Percentiles rank a stretch among this genome's conserved stretches.
Conservation (phyloP, 1,140 invertebrate species). For the Conus betulinus region DNA sequence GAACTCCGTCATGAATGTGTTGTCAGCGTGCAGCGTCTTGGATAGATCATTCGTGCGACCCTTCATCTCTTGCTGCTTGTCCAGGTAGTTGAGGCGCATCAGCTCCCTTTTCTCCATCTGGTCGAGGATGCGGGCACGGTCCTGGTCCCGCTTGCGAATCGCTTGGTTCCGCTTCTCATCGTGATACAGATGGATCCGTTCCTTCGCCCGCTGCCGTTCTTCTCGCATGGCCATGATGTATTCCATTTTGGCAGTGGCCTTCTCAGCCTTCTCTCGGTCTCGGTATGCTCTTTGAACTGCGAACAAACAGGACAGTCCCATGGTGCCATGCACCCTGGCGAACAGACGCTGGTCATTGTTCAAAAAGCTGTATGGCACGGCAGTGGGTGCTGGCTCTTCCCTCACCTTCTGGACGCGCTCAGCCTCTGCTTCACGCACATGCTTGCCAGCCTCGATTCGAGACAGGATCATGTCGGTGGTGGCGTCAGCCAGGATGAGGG, state of each 20-base stretch:
- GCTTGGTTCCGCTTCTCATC: slow-evolving; percentile 65
- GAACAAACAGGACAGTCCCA: slow-evolving; percentile 71
- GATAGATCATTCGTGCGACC: slow-evolving; percentile 50
- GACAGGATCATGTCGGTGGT: slow-evolving; percentile 68
- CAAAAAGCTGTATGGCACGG: slow-evolving; percentile 47
- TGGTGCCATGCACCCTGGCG: slow-evolving; percentile 68
- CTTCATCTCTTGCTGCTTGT: slow-evolving; percentile 64
- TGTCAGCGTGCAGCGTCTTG: slow-evolving; percentile 59
- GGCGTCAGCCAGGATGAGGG: slow-evolving; percentile 61
- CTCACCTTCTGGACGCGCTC: slow-evolving; percentile 40
- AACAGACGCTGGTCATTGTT: slow-evolving; percentile 68
- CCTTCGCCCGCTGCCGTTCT: slow-evolving; percentile 65
- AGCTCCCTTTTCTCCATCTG: slow-evolving; percentile 64
- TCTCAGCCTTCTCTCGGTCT: slow-evolving; percentile 69
- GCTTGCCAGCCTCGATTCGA: slow-evolving; percentile 62
- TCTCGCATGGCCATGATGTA: slow-evolving; percentile 65
- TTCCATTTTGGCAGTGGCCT: slow-evolving; percentile 65
- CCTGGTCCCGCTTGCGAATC: slow-evolving; percentile 61
- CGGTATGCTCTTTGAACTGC: slow-evolving; percentile 74
- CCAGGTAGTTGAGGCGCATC: slow-evolving; percentile 62
- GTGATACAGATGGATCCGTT: slow-evolving; percentile 66
- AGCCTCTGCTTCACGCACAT: slow-evolving; percentile 65
- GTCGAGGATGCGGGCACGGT: slow-evolving; percentile 58
- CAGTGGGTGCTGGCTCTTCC: slow-evolving; percentile 52
- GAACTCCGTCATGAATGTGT: slow-evolving; percentile 70